A percentile compares a stretch with the other conserved stretches of the same genome.
Conservation (phyloP, 2,888 invertebrate genomes). For the Xestia sexstrigata region DNA sequence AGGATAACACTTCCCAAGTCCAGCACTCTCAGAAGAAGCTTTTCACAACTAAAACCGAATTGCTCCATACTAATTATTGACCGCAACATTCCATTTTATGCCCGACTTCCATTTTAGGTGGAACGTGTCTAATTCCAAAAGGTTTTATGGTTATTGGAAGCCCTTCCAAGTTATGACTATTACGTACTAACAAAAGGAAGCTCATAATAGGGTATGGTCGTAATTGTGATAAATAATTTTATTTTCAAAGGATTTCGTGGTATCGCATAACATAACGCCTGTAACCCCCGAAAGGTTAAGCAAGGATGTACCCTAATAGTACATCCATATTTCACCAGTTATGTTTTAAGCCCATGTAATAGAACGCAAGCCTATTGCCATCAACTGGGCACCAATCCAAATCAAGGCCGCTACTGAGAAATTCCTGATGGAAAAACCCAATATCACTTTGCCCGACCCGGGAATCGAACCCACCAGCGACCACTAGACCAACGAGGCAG, state of each 20-base stretch:
- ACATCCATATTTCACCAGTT: too few relatives aligned
- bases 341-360: too few relatives aligned
- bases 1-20: background rate
- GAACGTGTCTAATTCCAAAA: slow-evolving; percentile 50
- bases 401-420: too few relatives aligned
- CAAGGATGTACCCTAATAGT: too few relatives aligned
- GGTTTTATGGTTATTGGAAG: slow-evolving; percentile 59
- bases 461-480: too few relatives aligned
- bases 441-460: too few relatives aligned
- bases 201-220: slow-evolving; percentile 11
- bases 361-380: too few relatives aligned
- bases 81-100: slow-evolving; percentile 49
- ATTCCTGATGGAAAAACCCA: too few relatives aligned
- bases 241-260: slow-evolving; percentile 2
- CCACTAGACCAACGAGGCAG: too few relatives aligned
- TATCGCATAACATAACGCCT: background rate
- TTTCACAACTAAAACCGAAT: slow-evolving; percentile 19
- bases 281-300: too few relatives aligned
- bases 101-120: slow-evolving; percentile 26
- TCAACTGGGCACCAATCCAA: too few relatives aligned
- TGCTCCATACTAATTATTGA: slow-evolving; percentile 45
- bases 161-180: slow-evolving; percentile 44
- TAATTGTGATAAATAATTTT: slow-evolving; percentile 20
- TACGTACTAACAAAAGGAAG: slow-evolving; percentile 27
- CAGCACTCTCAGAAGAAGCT: slow-evolving; percentile 19